phyloP scores from a whole-genome alignment of 1,140 invertebrate genomes.

The Eulimnadia texana region DNA sequence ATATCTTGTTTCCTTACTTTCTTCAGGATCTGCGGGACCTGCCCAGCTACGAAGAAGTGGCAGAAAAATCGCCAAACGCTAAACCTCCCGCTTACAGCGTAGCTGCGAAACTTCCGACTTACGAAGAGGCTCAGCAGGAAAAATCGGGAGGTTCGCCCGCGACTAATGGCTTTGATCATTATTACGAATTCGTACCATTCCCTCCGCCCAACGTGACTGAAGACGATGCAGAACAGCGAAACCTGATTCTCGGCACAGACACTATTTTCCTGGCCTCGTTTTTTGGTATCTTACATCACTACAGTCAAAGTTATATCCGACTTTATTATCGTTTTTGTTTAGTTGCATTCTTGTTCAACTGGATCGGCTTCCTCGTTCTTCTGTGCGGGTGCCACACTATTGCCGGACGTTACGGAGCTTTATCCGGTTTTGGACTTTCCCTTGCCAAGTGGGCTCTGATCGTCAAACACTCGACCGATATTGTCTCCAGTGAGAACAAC shows the following conservation, averaged over 20 bases:
- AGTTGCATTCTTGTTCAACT: slow-evolving; percentile 83
- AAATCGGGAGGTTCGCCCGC: slow-evolving; percentile 56
- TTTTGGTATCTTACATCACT: slow-evolving; percentile 53
- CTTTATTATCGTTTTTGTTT: slow-evolving; percentile 25
- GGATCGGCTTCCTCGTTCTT: slow-evolving; percentile 80
- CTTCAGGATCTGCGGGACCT: background rate
- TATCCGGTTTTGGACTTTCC: slow-evolving; percentile 81
- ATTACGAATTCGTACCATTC: background rate
- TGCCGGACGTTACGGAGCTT: slow-evolving; percentile 76
- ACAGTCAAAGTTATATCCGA: slow-evolving; percentile 6
- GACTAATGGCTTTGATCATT: slow-evolving; percentile 1
- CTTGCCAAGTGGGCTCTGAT: slow-evolving; percentile 89
- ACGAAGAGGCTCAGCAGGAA: slow-evolving; percentile 76
- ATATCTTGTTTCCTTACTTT: background rate
- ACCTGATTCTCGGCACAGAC: slow-evolving; percentile 52
- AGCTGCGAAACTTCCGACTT: slow-evolving; percentile 60
- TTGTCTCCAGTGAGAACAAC: slow-evolving; percentile 67
- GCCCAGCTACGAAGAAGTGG: background rate
- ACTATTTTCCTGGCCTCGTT: slow-evolving; percentile 78
- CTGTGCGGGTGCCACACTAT: slow-evolving; percentile 89
- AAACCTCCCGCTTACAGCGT: slow-evolving; percentile 66
- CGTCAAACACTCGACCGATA: slow-evolving; percentile 73
- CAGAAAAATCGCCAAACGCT: background rate
- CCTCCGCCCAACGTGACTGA: background rate
- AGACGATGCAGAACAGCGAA: background rate